These are phyloP conservation scores for Trachelipus rathkii DNA, from an alignment of 1,140 invertebrate species.

Conservation along the genomic window DNA sequence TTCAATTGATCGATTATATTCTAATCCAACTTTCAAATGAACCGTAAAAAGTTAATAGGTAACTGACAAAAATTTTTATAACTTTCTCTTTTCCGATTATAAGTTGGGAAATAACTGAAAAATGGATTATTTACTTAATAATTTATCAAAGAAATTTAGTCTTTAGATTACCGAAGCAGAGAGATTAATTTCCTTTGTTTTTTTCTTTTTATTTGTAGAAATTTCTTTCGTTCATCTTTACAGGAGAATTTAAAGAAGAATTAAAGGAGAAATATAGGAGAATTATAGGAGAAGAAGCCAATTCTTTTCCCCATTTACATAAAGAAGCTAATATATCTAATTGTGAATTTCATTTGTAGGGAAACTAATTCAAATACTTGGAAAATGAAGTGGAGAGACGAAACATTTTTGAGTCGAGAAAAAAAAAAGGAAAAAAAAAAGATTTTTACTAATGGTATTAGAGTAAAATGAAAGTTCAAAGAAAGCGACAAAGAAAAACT, in stretches of 20 bases:
- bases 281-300: constrained; percentile 22
- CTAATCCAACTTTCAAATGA: neutral
- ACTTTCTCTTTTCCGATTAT: constrained; percentile 18
- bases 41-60: neutral
- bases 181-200: neutral
- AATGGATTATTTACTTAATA: neutral
- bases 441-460: neutral
- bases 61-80: constrained; percentile 25
- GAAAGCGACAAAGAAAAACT: neutral
- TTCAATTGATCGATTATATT: neutral
- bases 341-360: constrained; percentile 38
- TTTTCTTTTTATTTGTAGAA: neutral
- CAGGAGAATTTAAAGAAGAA: too few species aligned
- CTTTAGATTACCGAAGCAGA: neutral
- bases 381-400: constrained; percentile 40
- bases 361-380: constrained; percentile 33
- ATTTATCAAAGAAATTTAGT: constrained; percentile 6
- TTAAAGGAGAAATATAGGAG: neutral
- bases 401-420: neutral
- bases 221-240: too few species aligned
- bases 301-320: constrained; percentile 38
- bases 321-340: constrained; percentile 40
- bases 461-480: constrained; percentile 5
- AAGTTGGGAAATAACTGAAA: neutral
- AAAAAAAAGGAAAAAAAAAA: neutral